Base-by-base conservation (phyloP, 2,888 invertebrate genomes). In the Acleris laterana region DNA sequence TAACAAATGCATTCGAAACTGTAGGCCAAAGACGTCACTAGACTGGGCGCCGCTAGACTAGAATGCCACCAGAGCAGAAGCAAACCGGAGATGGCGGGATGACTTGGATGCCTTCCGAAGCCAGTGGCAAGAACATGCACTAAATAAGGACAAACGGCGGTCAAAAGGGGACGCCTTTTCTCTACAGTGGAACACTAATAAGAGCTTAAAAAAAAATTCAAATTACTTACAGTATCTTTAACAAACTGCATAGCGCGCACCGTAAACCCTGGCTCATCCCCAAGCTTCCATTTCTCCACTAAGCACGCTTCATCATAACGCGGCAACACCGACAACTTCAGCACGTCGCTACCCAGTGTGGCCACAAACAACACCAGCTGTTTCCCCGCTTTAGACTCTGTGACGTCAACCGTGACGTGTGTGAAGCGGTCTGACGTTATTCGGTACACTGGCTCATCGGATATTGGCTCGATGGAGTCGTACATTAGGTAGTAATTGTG, bases 401-500 rank as follows among this genome's bases (percentile, higher is more conserved):
- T 94, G 55, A 95, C 94, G 82, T 98, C 98, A n/a, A 97, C 95
- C 0, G 97, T 96, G 60, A 98, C 94, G 75, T 96, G 95, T 0
- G 95, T 95, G 78, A 96, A 95, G 4, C 96, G 88, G 77, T 97
- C 96, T 63, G 96, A 90, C 28, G 95, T 94, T 0, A 95, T 93
- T 25, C 95, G 94, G 80, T 96, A 96, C 0, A 98, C 88, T 0
- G 98, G 98, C 59, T 91, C 90, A 0, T 94, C 86, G 0, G 95
- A 95, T 28, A 95, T 94, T 0, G 98, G 95, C 75, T 97, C 96
- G 0, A 98, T 95, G 0, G 98, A 95, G 62, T 95, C 94, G 81
- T 98, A 96, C 98, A 98, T 98, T 63, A 98, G 88, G 77, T 98
- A 97, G 83, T 97, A 98, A 69, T 95, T 94, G 16, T 95, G 95